Evolutionary conservation across 2,113 vertebrate genomes (phyloP).

Genomic region (Zosterops hypoxanthus): DNA sequence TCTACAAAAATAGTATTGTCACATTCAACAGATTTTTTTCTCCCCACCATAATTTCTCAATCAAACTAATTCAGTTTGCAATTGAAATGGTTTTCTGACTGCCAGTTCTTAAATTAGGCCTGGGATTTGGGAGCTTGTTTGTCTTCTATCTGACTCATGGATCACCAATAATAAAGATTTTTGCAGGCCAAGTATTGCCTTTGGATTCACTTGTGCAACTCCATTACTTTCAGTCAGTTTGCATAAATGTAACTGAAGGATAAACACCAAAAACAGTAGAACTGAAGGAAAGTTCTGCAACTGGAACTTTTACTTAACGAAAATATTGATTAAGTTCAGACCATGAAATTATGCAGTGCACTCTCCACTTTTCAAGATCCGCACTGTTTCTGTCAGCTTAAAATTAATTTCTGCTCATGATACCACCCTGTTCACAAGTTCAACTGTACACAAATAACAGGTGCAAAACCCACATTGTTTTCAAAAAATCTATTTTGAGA

Average conservation of each 20-base stretch:
- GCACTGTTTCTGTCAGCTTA: neutral
- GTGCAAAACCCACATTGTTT: neutral
- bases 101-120: neutral
- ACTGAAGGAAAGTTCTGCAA: neutral
- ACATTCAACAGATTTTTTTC: neutral
- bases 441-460: neutral
- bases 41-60: neutral
- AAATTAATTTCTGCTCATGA: neutral
- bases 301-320: neutral
- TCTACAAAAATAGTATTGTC: neutral
- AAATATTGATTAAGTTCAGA: neutral
- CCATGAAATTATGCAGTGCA: neutral
- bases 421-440: neutral
- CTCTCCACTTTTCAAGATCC: neutral
- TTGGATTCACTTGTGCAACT: neutral
- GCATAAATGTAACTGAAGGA: neutral
- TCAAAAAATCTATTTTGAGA: neutral
- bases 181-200: neutral
- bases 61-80: conserved; percentile 5
- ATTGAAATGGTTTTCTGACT: conserved; percentile 14
- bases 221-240: conserved; percentile 14
- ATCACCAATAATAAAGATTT: conserved; percentile 34
- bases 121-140: conserved; percentile 9
- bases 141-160: neutral
- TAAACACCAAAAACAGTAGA: neutral